phyloP scores from a whole-genome alignment of 2,797 vertebrate species.

The Hydrophis major region DNA sequence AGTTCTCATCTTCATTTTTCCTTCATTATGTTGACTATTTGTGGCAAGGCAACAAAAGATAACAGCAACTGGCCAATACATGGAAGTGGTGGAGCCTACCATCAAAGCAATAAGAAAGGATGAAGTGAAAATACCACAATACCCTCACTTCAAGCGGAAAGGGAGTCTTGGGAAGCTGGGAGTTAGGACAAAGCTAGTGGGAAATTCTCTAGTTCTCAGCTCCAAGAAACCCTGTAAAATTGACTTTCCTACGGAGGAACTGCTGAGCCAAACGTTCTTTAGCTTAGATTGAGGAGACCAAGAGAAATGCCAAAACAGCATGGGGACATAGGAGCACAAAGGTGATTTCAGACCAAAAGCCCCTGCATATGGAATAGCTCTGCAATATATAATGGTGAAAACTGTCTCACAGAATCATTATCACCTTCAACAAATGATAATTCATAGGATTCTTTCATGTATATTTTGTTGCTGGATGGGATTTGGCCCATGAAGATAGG shows the following conservation, averaged over 20 bases:
- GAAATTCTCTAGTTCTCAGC: not conserved
- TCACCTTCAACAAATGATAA: not conserved
- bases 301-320: not conserved
- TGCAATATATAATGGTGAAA: not conserved
- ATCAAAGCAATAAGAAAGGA: not conserved
- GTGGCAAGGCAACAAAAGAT: not conserved
- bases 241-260: not conserved
- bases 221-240: not conserved
- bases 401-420: not conserved
- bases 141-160: not conserved
- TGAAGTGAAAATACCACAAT: not conserved
- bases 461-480: not conserved
- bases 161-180: not conserved
- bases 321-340: not conserved
- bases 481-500: not conserved
- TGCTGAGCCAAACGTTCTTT: not conserved
- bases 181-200: not conserved
- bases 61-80: not conserved
- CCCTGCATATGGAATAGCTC: not conserved
- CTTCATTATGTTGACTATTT: not conserved
- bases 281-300: not conserved
- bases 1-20: not conserved
- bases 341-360: not conserved
- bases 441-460: not conserved
- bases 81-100: not conserved